These are phyloP conservation scores for Serilophus lunatus DNA, from an alignment of 2,113 vertebrate genomes.

Conservation along the genomic window DNA sequence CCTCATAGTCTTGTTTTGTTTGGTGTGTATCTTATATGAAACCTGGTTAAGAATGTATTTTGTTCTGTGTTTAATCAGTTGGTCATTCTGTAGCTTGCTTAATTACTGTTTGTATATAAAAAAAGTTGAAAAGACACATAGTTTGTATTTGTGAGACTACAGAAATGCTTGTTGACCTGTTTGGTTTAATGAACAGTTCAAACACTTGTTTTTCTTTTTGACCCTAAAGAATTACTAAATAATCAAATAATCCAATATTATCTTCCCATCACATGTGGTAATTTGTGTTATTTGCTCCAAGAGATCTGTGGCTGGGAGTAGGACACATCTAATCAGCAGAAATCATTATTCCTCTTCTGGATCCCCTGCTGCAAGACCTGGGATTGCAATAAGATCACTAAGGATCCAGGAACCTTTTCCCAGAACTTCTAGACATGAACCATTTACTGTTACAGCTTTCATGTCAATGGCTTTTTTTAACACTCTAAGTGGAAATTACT, in stretches of 20 bases:
- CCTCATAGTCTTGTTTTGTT: background rate
- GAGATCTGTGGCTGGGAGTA: background rate
- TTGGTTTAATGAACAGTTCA: background rate
- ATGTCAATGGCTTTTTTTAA: background rate
- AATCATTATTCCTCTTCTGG: background rate
- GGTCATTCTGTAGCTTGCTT: background rate
- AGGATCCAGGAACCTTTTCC: background rate
- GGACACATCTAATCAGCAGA: background rate
- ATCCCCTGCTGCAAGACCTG: background rate
- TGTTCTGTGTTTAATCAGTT: background rate
- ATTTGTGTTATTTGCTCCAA: background rate
- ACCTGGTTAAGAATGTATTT: background rate
- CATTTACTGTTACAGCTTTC: background rate
- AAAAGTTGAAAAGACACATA: background rate
- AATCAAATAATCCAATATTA: no score
- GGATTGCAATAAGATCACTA: background rate
- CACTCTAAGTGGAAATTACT: background rate
- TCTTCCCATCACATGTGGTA: fast-evolving
- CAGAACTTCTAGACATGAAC: background rate
- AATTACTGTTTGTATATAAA: background rate
- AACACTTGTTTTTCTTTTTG: background rate
- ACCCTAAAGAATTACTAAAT: background rate
- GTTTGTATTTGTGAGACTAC: background rate
- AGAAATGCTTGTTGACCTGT: background rate
- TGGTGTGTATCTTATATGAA: background rate